phyloP scores from a whole-genome alignment of 2,113 vertebrate genomes.

The Pterophyllum scalare region DNA sequence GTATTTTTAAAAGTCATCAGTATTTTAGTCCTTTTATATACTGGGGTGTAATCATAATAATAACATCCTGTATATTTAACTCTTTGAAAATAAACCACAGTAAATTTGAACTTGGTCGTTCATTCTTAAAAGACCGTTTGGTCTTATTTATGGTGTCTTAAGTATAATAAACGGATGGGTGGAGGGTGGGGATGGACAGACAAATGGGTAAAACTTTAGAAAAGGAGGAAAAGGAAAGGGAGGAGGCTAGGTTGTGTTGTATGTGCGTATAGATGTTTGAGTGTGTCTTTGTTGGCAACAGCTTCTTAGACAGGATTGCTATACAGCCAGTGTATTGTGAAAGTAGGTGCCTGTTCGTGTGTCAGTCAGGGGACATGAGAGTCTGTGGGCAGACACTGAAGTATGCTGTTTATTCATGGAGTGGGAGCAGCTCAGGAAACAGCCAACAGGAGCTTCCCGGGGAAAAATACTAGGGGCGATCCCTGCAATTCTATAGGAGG shows the following conservation, averaged over 20 bases:
- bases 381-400: constrained; percentile 1
- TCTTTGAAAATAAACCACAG: background rate
- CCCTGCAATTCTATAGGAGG: constrained; percentile 77
- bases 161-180: constrained; percentile 31
- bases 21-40: background rate
- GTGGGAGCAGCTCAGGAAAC: constrained; percentile 76
- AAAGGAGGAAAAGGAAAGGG: constrained; percentile 67
- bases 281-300: constrained; percentile 27
- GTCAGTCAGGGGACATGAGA: background rate
- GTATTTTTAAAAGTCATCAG: background rate
- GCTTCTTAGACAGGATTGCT: constrained; percentile 15
- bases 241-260: constrained; percentile 1
- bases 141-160: constrained; percentile 42
- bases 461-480: constrained; percentile 57
- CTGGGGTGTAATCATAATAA: background rate
- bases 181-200: constrained; percentile 20
- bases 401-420: constrained; percentile 66
- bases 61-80: background rate
- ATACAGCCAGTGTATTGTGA: constrained; percentile 9
- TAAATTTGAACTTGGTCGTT: background rate
- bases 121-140: background rate
- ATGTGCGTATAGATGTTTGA: background rate
- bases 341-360: constrained; percentile 16
- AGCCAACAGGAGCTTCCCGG: constrained; percentile 69
- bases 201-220: constrained; percentile 14